A percentile compares a stretch with the other conserved stretches of the same genome.
Evolutionary conservation across 92 coral and sea anemone species (phyloP).

Genomic region (Zoanthus sociatus): DNA sequence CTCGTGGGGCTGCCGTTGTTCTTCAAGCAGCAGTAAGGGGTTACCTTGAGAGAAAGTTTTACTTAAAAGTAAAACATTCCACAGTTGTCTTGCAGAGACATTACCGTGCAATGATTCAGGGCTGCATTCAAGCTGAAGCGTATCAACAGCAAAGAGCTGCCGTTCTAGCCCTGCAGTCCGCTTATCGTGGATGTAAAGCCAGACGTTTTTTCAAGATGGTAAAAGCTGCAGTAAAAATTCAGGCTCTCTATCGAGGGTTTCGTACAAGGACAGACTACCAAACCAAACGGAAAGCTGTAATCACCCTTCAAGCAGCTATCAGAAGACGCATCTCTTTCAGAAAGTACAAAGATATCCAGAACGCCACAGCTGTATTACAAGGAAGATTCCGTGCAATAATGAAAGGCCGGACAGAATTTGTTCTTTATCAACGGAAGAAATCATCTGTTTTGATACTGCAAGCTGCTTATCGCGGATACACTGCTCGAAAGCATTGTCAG

Average conservation of each 20-base stretch:
- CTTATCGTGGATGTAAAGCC: constrained; percentile 65
- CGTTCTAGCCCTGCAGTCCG: constrained; percentile 55
- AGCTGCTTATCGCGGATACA: constrained; percentile 61
- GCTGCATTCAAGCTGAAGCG: constrained; percentile 2
- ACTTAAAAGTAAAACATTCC: constrained; percentile 58
- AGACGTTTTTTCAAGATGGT: constrained; percentile 53
- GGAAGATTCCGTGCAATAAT: constrained; percentile 47
- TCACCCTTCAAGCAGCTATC: constrained; percentile 73
- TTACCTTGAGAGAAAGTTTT: constrained; percentile 49
- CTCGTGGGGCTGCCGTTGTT: constrained; percentile 52
- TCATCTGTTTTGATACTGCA: constrained; percentile 63
- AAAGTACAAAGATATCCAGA: constrained; percentile 44
- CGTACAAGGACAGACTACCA: constrained; percentile 55
- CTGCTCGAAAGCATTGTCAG: constrained; percentile 56
- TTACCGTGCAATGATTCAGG: constrained; percentile 47
- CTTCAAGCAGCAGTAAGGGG: constrained; percentile 70
- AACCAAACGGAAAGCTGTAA: constrained; percentile 48
- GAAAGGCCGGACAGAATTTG: constrained; percentile 17
- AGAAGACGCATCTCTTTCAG: constrained; percentile 58
- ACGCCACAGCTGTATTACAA: constrained; percentile 72
- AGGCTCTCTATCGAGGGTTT: constrained; percentile 67
- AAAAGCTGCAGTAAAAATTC: constrained; percentile 70
- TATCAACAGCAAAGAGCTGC: constrained; percentile 60
- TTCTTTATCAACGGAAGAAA: constrained; percentile 42
- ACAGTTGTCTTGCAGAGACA: constrained; percentile 50